phyloP scores from a whole-genome alignment of 35 echinoderm and acorn worm genomes.

The Diadema setosum region DNA sequence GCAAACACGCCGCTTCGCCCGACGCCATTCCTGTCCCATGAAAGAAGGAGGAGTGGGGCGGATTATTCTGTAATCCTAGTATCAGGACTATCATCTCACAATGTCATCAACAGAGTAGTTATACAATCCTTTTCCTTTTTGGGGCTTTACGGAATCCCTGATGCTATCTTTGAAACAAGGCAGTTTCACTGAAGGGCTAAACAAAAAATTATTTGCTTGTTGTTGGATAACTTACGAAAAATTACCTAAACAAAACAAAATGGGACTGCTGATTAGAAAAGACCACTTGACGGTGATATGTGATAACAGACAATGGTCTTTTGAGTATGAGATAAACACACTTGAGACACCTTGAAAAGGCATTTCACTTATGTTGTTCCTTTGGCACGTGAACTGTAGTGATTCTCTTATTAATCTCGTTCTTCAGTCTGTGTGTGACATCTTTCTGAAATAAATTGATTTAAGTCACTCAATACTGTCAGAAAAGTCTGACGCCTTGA shows the following conservation, averaged over 20 bases:
- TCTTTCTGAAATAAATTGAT: neutral
- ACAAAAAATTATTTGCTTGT: neutral
- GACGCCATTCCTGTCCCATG: slow-evolving; percentile 53
- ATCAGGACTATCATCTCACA: neutral
- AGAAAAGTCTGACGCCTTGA: neutral
- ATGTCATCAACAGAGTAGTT: neutral
- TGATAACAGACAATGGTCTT: too few relatives aligned
- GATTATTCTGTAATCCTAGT: neutral
- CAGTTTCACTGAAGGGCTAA: neutral
- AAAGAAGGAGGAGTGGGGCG: neutral
- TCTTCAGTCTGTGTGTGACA: neutral
- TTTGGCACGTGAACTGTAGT: too few relatives aligned
- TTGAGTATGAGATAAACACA: too few relatives aligned
- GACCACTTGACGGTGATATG: too few relatives aligned
- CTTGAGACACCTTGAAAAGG: too few relatives aligned
- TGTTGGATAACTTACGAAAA: neutral
- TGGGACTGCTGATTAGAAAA: too few relatives aligned
- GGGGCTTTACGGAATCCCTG: neutral
- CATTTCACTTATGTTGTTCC: too few relatives aligned
- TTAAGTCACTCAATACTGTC: neutral
- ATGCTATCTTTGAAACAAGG: neutral
- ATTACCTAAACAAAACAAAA: too few relatives aligned
- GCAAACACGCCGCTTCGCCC: slow-evolving; percentile 70
- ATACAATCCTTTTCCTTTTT: neutral
- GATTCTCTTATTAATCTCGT: too few relatives aligned